Conservation (phyloP, 2,797 vertebrate genomes). For the Oryzias sinensis region DNA sequence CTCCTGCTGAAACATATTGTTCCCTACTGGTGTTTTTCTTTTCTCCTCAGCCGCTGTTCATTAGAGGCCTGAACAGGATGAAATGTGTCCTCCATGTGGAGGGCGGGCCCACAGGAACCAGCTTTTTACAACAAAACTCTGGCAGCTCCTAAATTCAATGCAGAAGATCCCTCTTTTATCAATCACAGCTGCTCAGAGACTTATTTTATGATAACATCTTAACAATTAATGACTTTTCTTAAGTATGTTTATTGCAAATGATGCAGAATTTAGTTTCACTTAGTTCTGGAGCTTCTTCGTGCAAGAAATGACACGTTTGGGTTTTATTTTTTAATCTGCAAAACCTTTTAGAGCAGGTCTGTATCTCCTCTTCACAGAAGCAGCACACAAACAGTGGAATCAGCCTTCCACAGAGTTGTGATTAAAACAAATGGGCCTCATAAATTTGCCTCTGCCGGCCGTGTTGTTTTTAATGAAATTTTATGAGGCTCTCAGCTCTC, state of each 20-base stretch:
- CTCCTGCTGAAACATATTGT: conserved; percentile 61
- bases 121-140: conserved; percentile 56
- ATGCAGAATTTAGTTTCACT: no score
- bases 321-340: no score
- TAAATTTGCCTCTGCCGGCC: conserved; percentile 80
- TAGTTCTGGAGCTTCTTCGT: no score
- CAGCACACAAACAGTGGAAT: conserved; percentile 77
- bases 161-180: conserved; percentile 47
- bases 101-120: conserved; percentile 60
- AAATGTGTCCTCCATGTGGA: conserved; percentile 59
- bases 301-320: no score
- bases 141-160: conserved; percentile 60
- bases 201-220: no score
- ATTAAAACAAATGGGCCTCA: conserved; percentile 86
- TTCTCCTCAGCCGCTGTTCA: conserved; percentile 64
- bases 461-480: conserved; percentile 98
- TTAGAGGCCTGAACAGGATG: conserved; percentile 50
- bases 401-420: conserved; percentile 78
- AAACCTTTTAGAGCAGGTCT: no score
- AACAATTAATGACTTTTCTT: no score
- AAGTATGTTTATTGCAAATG: no score
- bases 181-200: no score
- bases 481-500: conserved; percentile 88
- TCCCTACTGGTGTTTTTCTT: conserved; percentile 44
- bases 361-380: conserved; percentile 16